Conservation (phyloP, 2,113 vertebrate genomes). For the Blennius ocellaris region DNA sequence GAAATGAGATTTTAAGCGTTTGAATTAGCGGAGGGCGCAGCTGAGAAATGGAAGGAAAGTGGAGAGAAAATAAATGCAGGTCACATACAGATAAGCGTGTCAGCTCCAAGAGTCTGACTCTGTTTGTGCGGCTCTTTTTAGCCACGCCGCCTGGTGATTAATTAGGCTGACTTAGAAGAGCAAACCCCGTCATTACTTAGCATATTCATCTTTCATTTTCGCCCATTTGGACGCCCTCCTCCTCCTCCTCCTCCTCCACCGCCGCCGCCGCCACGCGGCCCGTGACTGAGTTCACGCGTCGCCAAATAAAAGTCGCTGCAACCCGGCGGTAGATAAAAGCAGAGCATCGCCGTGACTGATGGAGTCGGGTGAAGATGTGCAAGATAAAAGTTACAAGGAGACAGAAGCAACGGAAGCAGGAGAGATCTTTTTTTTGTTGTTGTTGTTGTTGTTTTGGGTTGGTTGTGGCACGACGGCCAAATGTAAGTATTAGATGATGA, state of each 20-base stretch:
- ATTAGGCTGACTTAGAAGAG: constrained; percentile 60
- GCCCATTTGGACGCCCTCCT: constrained; percentile 36
- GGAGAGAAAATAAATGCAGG: constrained; percentile 54
- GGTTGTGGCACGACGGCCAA: constrained; percentile 10
- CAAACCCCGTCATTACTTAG: constrained; percentile 51
- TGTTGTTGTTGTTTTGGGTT: constrained; percentile 40
- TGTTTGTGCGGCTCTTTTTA: constrained; percentile 52
- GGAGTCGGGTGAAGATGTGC: background rate
- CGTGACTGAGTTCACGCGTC: constrained; percentile 16
- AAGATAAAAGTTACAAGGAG: background rate
- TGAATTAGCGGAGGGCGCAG: constrained; percentile 76
- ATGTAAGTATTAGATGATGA: constrained; percentile 31
- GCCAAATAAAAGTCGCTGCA: constrained; percentile 21
- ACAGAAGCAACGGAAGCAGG: background rate
- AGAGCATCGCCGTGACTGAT: background rate
- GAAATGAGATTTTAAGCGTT: constrained; percentile 83
- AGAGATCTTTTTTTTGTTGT: too few relatives aligned
- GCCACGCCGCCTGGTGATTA: constrained; percentile 54
- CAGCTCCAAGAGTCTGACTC: constrained; percentile 35
- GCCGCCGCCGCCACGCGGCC: constrained; percentile 23
- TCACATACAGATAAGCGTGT: constrained; percentile 63
- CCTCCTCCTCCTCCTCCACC: too few relatives aligned
- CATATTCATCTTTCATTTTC: constrained; percentile 47
- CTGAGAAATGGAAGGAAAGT: constrained; percentile 58
- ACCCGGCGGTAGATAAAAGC: constrained; percentile 20